Conservation (phyloP, 2,113 vertebrate genomes). For the Pygathrix nemaeus region DNA sequence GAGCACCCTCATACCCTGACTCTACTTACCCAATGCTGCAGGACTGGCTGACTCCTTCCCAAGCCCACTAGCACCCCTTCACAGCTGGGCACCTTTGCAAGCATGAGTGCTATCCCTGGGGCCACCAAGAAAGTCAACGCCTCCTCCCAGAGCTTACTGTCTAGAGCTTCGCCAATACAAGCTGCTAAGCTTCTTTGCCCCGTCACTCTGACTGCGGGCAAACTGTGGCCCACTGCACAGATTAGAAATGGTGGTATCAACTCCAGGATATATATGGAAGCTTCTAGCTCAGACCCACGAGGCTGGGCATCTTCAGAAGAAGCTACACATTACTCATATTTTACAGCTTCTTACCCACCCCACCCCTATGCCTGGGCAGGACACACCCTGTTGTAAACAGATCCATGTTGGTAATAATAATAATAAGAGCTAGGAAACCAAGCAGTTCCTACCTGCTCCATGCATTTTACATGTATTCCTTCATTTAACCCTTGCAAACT, state of each 20-base stretch:
- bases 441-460: fast-evolving
- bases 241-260: not conserved
- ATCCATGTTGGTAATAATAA: too few species aligned
- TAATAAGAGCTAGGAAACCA: not conserved
- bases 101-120: fast-evolving
- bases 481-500: not conserved
- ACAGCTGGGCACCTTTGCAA: not conserved
- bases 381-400: fast-evolving
- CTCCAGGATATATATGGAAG: not conserved
- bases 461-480: fast-evolving
- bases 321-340: fast-evolving
- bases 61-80: fast-evolving
- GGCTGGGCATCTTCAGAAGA: not conserved
- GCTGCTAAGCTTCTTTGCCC: not conserved
- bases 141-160: not conserved
- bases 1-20: not conserved
- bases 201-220: not conserved
- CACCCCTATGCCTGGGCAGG: fast-evolving
- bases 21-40: fast-evolving
- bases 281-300: not conserved
- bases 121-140: not conserved
- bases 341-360: not conserved
- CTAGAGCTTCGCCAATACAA: not conserved
- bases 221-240: not conserved
- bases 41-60: not conserved